phyloP scores from a whole-genome alignment of 2,797 vertebrate species.

The Enoplosus armatus region DNA sequence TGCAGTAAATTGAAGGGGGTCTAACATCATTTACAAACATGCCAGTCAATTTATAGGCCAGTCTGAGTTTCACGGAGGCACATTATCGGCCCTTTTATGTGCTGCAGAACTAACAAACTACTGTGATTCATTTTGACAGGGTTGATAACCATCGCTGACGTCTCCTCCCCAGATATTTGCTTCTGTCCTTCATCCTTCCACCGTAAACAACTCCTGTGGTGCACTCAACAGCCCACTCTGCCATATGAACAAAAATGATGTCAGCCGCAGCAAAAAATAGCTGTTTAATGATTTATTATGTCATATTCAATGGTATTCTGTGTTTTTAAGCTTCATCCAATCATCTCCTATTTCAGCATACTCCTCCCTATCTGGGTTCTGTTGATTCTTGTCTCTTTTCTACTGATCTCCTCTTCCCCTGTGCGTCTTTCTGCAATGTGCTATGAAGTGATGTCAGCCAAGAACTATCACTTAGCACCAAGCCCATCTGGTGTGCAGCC shows the following conservation, averaged over 20 bases:
- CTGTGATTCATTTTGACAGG: slow-evolving; percentile 56
- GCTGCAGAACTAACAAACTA: slow-evolving; percentile 43
- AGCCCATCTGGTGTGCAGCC: slow-evolving; percentile 81
- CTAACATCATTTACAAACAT: slow-evolving; percentile 58
- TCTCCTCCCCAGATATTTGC: slow-evolving; percentile 57
- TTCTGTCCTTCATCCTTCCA: slow-evolving; percentile 62
- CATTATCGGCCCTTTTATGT: slow-evolving; percentile 58
- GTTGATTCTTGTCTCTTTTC: slow-evolving; percentile 60
- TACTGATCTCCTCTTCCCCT: slow-evolving; percentile 49
- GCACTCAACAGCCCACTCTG: slow-evolving; percentile 16
- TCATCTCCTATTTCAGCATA: slow-evolving; percentile 27
- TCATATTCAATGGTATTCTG: slow-evolving; percentile 30
- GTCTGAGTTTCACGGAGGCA: slow-evolving; percentile 45
- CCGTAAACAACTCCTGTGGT: slow-evolving; percentile 58
- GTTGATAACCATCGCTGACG: slow-evolving; percentile 60
- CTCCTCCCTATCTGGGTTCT: slow-evolving; percentile 22
- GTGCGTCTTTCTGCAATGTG: slow-evolving; percentile 61
- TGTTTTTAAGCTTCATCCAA: slow-evolving; percentile 27
- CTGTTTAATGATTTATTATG: slow-evolving; percentile 35
- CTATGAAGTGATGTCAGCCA: slow-evolving; percentile 83
- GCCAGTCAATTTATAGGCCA: slow-evolving; percentile 56
- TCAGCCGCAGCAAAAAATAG: slow-evolving; percentile 38
- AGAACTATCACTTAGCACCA: slow-evolving; percentile 80
- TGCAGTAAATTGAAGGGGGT: slow-evolving; percentile 49
- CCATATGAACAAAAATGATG: slow-evolving; percentile 30